A percentile compares a stretch with the other conserved stretches of the same genome.
Conservation (phyloP, 23 tunicate genomes). For the Diplosoma virens region DNA sequence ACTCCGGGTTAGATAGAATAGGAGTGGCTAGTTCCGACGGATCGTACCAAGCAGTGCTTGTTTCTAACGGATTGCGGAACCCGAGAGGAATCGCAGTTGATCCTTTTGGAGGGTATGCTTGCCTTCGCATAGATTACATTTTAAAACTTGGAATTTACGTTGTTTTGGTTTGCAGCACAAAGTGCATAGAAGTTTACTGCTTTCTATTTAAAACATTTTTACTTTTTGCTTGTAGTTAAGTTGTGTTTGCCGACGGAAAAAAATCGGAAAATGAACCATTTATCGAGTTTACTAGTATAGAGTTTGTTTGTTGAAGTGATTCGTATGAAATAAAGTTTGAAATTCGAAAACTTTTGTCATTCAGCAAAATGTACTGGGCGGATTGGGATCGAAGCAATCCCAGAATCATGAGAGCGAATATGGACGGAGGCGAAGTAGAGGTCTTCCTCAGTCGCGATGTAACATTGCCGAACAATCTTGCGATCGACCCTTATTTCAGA, state of each 20-base stretch:
- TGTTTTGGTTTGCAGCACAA: too few relatives aligned
- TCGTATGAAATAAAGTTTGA: too few relatives aligned
- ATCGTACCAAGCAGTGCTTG: slow-evolving; percentile 34
- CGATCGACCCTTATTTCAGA: slow-evolving; percentile 64
- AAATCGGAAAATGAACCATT: too few relatives aligned
- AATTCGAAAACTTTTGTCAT: not conserved
- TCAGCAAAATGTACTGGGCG: slow-evolving; percentile 81
- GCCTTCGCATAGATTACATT: not conserved
- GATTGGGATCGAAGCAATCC: slow-evolving; percentile 82
- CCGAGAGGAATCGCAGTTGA: slow-evolving; percentile 95
- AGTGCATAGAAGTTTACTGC: too few relatives aligned
- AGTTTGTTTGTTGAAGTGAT: too few relatives aligned
- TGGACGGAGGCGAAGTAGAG: slow-evolving; percentile 55
- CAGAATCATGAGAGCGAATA: slow-evolving; percentile 58
- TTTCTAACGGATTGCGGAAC: slow-evolving; percentile 50
- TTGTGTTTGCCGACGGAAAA: too few relatives aligned
- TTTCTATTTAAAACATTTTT: too few relatives aligned
- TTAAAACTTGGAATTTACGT: too few relatives aligned
- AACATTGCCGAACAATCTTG: slow-evolving; percentile 64
- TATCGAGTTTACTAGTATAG: too few relatives aligned
- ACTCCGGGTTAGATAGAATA: slow-evolving; percentile 58
- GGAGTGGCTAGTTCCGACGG: slow-evolving; percentile 67
- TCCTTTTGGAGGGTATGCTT: slow-evolving; percentile 73
- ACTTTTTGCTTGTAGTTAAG: too few relatives aligned
- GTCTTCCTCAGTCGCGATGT: slow-evolving; percentile 47